A percentile compares a stretch with the other conserved stretches of the same genome.
Evolutionary conservation across 2,888 invertebrate genomes (phyloP).

Genomic region (Deilephila porcellus): DNA sequence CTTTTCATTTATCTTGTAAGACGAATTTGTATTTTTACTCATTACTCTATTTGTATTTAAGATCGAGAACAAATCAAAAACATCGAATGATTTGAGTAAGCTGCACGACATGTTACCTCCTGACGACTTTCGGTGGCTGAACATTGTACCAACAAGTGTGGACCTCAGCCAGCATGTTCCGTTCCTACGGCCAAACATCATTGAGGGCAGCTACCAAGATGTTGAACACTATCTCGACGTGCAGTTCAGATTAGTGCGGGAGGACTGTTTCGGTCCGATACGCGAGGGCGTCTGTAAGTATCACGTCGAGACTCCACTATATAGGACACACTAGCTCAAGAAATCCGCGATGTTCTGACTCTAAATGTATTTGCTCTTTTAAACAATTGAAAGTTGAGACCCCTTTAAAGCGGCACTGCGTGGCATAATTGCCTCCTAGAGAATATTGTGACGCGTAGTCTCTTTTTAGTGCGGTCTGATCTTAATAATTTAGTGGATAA

Average conservation of each 20-base stretch:
- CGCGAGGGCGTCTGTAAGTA: slow-evolving; percentile 85
- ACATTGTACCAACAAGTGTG: slow-evolving; percentile 60
- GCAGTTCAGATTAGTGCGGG: slow-evolving; percentile 90
- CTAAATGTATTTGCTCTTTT: too few relatives aligned
- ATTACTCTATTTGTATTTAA: background rate
- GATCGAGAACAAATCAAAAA: background rate
- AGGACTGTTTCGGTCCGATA: slow-evolving; percentile 91
- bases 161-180: slow-evolving; percentile 60
- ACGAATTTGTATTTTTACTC: background rate
- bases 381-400: too few relatives aligned
- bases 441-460: too few relatives aligned
- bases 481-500: too few relatives aligned
- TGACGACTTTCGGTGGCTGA: slow-evolving; percentile 66
- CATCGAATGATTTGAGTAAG: background rate
- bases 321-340: background rate
- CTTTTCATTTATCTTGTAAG: background rate
- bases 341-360: too few relatives aligned
- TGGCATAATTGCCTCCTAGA: too few relatives aligned
- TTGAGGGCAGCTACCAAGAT: slow-evolving; percentile 85
- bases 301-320: background rate
- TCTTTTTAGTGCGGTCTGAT: too few relatives aligned
- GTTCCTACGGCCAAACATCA: slow-evolving; percentile 80
- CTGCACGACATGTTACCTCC: slow-evolving; percentile 54
- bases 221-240: slow-evolving; percentile 91
- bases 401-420: too few relatives aligned